Evolutionary conservation across 2,113 vertebrate species (phyloP).

Genomic region (Chaetodon trifascialis): DNA sequence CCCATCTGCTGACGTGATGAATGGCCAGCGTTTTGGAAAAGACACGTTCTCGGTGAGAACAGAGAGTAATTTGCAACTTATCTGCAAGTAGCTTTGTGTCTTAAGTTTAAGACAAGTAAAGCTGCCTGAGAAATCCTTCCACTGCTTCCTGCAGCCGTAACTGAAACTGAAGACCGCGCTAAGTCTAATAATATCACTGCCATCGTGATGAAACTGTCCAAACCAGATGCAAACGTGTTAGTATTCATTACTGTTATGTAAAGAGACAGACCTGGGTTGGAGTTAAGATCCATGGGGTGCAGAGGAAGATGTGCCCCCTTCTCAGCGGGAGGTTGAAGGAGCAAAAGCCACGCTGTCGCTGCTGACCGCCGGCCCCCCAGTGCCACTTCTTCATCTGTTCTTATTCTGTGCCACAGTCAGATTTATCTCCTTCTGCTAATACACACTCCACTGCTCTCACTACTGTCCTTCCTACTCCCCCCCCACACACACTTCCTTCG

Average conservation of each 20-base stretch:
- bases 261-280: constrained; percentile 82
- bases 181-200: constrained; percentile 49
- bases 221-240: constrained; percentile 27
- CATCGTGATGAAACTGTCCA: constrained; percentile 20
- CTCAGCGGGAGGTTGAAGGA: constrained; percentile 54
- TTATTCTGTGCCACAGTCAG: constrained; percentile 67
- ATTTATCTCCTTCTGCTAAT: constrained; percentile 57
- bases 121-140: constrained; percentile 15
- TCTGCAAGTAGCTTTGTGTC: constrained; percentile 2
- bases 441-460: constrained; percentile 35
- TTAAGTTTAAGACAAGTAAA: constrained; percentile 27
- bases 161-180: constrained; percentile 19
- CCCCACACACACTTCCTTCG: constrained; percentile 34
- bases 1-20: constrained; percentile 27
- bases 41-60: not conserved
- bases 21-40: constrained; percentile 18
- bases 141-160: not conserved
- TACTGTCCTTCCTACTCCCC: constrained; percentile 16
- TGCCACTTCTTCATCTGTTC: constrained; percentile 76
- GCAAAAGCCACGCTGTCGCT: constrained; percentile 68
- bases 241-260: constrained; percentile 35
- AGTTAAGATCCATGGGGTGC: constrained; percentile 81
- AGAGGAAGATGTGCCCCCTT: constrained; percentile 55
- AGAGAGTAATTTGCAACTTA: not conserved
- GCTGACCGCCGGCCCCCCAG: constrained; percentile 70